Percentiles rank a stretch among this genome's conserved stretches.
These are phyloP conservation scores for Drosophila kambysellisi DNA, from an alignment of 2,888 invertebrate genomes.

Conservation along the genomic window DNA sequence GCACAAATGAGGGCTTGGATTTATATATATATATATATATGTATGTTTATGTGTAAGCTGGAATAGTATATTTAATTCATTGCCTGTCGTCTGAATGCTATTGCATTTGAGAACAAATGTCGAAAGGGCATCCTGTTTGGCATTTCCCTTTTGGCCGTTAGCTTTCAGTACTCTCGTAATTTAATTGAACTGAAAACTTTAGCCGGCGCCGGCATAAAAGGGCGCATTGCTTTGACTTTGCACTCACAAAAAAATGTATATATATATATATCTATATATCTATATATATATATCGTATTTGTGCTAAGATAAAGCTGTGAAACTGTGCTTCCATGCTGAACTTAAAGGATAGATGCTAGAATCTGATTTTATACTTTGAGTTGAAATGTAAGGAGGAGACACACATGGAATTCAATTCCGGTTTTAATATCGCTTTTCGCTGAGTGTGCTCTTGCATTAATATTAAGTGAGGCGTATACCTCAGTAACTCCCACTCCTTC, in stretches of 20 bases:
- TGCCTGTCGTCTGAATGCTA: slow-evolving; percentile 23
- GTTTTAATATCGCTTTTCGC: neutral
- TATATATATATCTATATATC: neutral
- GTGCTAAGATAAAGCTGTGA: neutral
- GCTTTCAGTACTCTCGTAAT: slow-evolving; percentile 39
- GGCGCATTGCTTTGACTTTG: neutral
- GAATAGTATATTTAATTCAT: slow-evolving; percentile 59
- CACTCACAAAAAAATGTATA: slow-evolving; percentile 1
- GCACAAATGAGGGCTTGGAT: slow-evolving; percentile 21
- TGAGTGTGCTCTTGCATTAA: slow-evolving; percentile 14
- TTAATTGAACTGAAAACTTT: slow-evolving; percentile 62
- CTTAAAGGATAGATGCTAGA: neutral
- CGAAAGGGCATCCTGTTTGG: slow-evolving; percentile 23
- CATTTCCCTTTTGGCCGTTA: slow-evolving; percentile 28
- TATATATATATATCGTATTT: neutral
- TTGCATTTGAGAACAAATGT: slow-evolving; percentile 34
- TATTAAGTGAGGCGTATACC: slow-evolving; percentile 15
- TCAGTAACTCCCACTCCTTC: neutral
- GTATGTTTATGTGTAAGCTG: slow-evolving; percentile 3
- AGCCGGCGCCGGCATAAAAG: slow-evolving; percentile 27
- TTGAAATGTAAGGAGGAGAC: neutral
- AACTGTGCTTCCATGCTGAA: neutral
- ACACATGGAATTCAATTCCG: neutral
- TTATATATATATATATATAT: neutral
- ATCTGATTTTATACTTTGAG: neutral